These are phyloP conservation scores for Erpobdella octoculata DNA, from an alignment of 2,888 invertebrate genomes.

Conservation along the genomic window DNA sequence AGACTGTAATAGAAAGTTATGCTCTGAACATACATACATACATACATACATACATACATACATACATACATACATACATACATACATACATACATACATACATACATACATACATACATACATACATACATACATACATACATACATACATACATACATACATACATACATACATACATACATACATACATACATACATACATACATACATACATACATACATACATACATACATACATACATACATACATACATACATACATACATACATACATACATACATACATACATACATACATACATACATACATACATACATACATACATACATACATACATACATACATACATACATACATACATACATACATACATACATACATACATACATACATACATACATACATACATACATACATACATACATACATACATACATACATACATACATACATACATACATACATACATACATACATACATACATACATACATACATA, in stretches of 20 bases:
- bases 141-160: conserved; percentile 17
- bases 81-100: conserved; percentile 21
- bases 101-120: conserved; percentile 17
- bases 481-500: too few relatives aligned
- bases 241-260: neutral
- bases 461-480: too few relatives aligned
- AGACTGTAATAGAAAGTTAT: too few relatives aligned
- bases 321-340: conserved; percentile 4
- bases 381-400: too few relatives aligned
- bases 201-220: conserved; percentile 1
- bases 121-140: conserved; percentile 20
- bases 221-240: conserved; percentile 4
- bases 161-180: conserved; percentile 17
- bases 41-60: conserved; percentile 3
- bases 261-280: conserved; percentile 6
- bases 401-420: too few relatives aligned
- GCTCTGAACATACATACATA: conserved; percentile 12
- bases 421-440: too few relatives aligned
- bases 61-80: conserved; percentile 13
- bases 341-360: too few relatives aligned
- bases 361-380: too few relatives aligned
- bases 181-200: conserved; percentile 3
- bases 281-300: neutral
- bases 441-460: too few relatives aligned
- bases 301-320: conserved; percentile 1